Percentiles rank a stretch among this genome's conserved stretches.
These are phyloP conservation scores for Conus ventricosus DNA, from an alignment of 1,140 invertebrate genomes.

Conservation along the genomic window DNA sequence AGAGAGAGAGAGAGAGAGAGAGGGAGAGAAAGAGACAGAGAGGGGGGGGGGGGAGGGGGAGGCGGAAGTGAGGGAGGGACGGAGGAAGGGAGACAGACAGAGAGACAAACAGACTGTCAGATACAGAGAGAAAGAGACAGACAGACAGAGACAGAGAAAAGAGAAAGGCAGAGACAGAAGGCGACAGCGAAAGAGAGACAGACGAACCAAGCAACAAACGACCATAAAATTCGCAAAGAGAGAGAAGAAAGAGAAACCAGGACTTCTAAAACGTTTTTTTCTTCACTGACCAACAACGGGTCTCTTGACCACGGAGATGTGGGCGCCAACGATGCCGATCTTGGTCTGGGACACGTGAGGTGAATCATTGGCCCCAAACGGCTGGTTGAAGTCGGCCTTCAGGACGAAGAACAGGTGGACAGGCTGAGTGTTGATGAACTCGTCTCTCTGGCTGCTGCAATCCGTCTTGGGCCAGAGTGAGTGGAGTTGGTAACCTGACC, in stretches of 20 bases:
- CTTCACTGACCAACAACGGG: background rate
- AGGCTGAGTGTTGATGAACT: conserved; percentile 2
- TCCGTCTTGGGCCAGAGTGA: background rate
- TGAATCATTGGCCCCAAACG: background rate
- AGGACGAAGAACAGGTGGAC: background rate
- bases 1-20: too few species aligned
- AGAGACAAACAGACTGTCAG: background rate
- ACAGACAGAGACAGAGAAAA: background rate
- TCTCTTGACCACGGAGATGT: background rate
- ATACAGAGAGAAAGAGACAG: conserved; percentile 3
- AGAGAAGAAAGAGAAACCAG: too few species aligned
- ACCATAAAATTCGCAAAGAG: too few species aligned
- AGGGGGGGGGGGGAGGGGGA: too few species aligned
- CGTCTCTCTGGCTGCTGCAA: conserved; percentile 18
- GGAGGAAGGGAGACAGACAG: background rate
- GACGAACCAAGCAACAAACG: too few species aligned
- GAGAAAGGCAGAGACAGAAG: background rate
- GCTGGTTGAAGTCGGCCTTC: background rate
- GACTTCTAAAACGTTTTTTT: too few species aligned
- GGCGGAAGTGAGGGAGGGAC: too few species aligned
- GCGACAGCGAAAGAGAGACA: background rate
- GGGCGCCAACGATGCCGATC: conserved; percentile 20
- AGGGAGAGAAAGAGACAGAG: too few species aligned
- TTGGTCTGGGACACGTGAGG: conserved; percentile 21
- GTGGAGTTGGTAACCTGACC: background rate